Conservation (phyloP, 2,113 vertebrate species). For the Etheostoma cragini region DNA sequence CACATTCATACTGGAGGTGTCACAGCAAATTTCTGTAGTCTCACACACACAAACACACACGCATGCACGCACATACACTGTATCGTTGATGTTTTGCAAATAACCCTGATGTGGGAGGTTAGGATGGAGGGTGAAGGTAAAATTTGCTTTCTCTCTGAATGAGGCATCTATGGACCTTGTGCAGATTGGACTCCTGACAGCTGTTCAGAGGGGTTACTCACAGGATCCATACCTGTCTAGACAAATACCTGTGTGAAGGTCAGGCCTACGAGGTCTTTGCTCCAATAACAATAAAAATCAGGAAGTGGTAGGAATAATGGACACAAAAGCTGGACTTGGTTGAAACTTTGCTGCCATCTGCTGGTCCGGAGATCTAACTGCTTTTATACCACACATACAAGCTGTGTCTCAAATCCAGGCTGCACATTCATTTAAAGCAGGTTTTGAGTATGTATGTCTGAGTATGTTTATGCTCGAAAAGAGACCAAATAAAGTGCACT, state of each 20-base stretch:
- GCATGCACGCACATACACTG: background rate
- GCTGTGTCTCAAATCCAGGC: background rate
- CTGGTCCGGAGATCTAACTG: constrained; percentile 38
- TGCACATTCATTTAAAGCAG: background rate
- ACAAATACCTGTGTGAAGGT: constrained; percentile 60
- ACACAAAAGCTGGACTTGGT: constrained; percentile 4
- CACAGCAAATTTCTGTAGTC: too few species aligned
- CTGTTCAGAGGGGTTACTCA: constrained; percentile 46
- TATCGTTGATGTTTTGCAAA: constrained; percentile 7
- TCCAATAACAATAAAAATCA: constrained; percentile 28
- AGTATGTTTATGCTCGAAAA: background rate
- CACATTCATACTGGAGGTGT: too few species aligned
- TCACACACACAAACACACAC: too few species aligned
- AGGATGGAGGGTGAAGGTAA: constrained; percentile 22
- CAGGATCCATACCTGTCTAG: constrained; percentile 51
- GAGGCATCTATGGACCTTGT: constrained; percentile 33
- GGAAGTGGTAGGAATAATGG: background rate
- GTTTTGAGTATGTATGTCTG: background rate
- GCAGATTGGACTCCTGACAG: constrained; percentile 49
- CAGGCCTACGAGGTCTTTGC: constrained; percentile 31
- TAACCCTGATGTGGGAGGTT: background rate
- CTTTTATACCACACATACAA: background rate
- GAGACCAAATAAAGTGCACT: background rate
- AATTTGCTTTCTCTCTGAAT: constrained; percentile 17
- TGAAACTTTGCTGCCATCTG: constrained; percentile 72